These are phyloP conservation scores for Gobiocypris rarus DNA, from an alignment of 2,113 vertebrate species.

Conservation along the genomic window DNA sequence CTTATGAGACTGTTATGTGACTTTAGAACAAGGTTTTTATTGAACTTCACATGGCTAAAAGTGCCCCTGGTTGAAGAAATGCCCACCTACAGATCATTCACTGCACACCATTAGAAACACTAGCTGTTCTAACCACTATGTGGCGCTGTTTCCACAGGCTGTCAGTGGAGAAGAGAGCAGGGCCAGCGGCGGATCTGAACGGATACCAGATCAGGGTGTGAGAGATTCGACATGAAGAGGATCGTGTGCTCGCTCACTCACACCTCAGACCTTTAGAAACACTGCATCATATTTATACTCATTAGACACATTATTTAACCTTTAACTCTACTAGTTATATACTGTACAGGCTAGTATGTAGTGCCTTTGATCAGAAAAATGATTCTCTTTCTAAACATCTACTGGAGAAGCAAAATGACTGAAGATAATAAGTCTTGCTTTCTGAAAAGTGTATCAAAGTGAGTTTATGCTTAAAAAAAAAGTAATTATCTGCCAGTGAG, in stretches of 20 bases:
- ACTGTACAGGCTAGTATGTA: not conserved
- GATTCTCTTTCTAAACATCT: too few species aligned
- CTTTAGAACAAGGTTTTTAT: too few species aligned
- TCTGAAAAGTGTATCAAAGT: too few species aligned
- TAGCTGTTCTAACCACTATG: too few species aligned
- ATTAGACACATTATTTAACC: not conserved
- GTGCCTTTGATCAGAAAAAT: conserved; percentile 17
- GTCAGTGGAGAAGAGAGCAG: conserved; percentile 11
- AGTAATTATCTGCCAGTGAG: too few species aligned
- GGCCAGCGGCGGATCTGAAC: not conserved
- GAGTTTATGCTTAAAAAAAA: too few species aligned
- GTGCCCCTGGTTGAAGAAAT: too few species aligned
- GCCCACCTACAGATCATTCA: conserved; percentile 15
- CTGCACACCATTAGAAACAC: not conserved
- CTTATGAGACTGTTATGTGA: too few species aligned
- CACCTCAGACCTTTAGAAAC: not conserved
- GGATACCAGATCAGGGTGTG: conserved; percentile 42
- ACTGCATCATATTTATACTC: conserved; percentile 12
- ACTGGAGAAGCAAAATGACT: too few species aligned
- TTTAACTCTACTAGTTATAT: not conserved
- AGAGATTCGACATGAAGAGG: not conserved
- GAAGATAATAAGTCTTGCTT: too few species aligned
- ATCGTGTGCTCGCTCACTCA: not conserved
- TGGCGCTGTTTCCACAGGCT: not conserved
- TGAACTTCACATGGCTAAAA: too few species aligned